These are phyloP conservation scores for Alligator sinensis DNA, from an alignment of 2,113 vertebrate species.

Conservation along the genomic window DNA sequence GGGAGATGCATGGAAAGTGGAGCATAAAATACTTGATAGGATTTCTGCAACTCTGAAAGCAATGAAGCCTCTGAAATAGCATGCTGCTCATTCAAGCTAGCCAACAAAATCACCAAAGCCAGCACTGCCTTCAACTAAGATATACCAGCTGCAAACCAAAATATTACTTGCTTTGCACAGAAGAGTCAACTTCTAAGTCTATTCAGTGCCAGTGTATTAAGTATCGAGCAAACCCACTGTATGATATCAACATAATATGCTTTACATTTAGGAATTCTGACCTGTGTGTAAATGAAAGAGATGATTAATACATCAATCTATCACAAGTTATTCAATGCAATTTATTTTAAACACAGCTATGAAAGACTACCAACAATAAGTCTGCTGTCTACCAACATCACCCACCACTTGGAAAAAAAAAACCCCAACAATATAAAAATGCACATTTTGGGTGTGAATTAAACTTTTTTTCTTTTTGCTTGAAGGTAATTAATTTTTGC, in stretches of 20 bases:
- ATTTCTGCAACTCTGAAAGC: background rate
- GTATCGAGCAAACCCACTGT: accelerated
- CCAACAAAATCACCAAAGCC: background rate
- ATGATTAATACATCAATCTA: accelerated
- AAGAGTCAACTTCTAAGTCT: background rate
- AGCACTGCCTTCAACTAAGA: background rate
- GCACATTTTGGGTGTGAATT: background rate
- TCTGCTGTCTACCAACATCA: background rate
- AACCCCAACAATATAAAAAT: background rate
- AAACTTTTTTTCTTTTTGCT: background rate
- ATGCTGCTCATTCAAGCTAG: background rate
- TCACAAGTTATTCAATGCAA: accelerated
- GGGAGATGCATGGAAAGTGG: background rate
- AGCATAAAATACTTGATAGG: background rate
- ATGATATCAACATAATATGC: accelerated
- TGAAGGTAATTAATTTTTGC: background rate
- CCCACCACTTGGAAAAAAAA: background rate
- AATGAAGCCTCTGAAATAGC: background rate
- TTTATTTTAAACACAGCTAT: too few relatives aligned
- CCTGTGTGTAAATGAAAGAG: background rate
- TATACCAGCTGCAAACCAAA: too few relatives aligned
- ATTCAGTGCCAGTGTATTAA: too few relatives aligned
- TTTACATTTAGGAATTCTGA: background rate
- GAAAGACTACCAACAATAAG: background rate
- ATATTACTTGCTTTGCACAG: background rate